Percentiles rank a stretch among this genome's conserved stretches.
phyloP scores from a whole-genome alignment of 2,797 vertebrate species.

The Tiaroga cobitis region DNA sequence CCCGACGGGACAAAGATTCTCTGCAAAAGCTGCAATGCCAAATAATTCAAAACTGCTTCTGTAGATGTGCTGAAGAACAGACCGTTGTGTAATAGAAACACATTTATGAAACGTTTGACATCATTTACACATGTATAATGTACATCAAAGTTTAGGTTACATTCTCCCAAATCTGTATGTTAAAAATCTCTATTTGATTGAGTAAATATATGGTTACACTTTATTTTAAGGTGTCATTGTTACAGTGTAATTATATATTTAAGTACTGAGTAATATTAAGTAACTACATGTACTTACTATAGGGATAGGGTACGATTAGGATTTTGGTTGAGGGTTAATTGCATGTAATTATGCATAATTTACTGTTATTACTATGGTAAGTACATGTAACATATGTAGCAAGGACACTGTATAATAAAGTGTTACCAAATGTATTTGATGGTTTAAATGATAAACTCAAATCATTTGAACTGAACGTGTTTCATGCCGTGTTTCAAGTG shows the following conservation, averaged over 20 bases:
- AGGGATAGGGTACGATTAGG: too few species aligned
- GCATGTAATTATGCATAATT: too few species aligned
- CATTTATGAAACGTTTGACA: neutral
- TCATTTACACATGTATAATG: neutral
- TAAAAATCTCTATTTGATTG: neutral
- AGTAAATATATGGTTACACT: neutral
- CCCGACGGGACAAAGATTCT: slow-evolving; percentile 90
- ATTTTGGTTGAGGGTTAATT: too few species aligned
- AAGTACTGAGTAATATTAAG: too few species aligned
- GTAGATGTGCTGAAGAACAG: neutral
- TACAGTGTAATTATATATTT: too few species aligned
- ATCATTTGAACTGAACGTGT: neutral
- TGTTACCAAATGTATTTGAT: too few species aligned
- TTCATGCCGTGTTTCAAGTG: neutral
- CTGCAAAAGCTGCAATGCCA: slow-evolving; percentile 90
- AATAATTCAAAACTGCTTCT: slow-evolving; percentile 70
- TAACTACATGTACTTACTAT: too few species aligned
- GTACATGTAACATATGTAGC: too few species aligned
- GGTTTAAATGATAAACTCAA: neutral
- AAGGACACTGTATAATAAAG: too few species aligned
- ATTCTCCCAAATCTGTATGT: neutral
- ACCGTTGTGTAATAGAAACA: neutral
- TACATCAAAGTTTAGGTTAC: neutral
- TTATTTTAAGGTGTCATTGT: too few species aligned
- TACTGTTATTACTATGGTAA: too few species aligned